phyloP scores from a whole-genome alignment of 2,113 vertebrate genomes.

The Ginglymostoma cirratum region DNA sequence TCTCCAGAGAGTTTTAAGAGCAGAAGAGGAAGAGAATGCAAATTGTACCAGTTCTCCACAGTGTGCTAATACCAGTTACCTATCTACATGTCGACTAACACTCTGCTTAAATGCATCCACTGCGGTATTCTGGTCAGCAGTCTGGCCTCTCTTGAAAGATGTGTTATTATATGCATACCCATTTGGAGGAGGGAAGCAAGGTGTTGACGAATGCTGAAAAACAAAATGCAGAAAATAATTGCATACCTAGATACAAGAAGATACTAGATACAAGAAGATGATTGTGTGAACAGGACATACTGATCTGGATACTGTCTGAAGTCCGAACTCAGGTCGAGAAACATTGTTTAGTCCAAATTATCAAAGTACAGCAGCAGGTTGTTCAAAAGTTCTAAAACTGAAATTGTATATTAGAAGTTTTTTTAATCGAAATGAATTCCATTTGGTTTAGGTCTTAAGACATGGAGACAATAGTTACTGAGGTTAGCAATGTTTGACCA shows the following conservation, averaged over 20 bases:
- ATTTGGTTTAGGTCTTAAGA: neutral
- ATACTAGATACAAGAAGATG: neutral
- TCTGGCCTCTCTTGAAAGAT: constrained; percentile 48
- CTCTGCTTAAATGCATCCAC: constrained; percentile 42
- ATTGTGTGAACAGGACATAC: neutral
- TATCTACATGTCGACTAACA: constrained; percentile 47
- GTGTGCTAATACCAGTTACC: constrained; percentile 46
- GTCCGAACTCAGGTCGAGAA: neutral
- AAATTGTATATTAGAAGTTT: neutral
- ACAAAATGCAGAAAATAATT: neutral
- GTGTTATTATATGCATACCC: constrained; percentile 59
- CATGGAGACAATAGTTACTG: neutral
- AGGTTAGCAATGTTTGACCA: neutral
- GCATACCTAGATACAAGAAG: neutral
- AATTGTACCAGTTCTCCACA: constrained; percentile 27
- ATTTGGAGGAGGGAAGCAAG: constrained; percentile 57
- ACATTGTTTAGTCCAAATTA: neutral
- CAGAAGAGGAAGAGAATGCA: neutral
- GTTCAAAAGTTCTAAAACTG: neutral
- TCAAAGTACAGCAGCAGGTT: neutral
- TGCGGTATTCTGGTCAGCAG: constrained; percentile 39
- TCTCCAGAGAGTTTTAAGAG: neutral
- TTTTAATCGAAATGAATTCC: neutral
- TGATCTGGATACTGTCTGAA: neutral
- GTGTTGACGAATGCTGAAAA: constrained; percentile 59